These are phyloP conservation scores for Bothrops jararaca DNA, from an alignment of 2,113 vertebrate species.

Conservation along the genomic window DNA sequence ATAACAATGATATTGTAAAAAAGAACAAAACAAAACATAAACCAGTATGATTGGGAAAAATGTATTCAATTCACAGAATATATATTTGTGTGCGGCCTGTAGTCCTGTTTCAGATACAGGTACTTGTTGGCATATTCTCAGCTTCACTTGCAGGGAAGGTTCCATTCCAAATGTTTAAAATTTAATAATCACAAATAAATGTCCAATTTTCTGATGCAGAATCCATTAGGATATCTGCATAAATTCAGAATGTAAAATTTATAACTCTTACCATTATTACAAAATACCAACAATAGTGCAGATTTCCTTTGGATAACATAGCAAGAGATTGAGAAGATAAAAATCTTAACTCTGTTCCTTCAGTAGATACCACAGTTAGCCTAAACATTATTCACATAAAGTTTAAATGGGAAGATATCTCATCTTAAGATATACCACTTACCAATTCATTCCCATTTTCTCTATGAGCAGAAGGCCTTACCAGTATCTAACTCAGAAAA, in stretches of 20 bases:
- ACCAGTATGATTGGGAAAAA: background rate
- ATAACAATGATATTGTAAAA: background rate
- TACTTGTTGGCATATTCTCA: background rate
- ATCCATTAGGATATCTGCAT: background rate
- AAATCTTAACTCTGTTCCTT: background rate
- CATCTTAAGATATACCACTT: background rate
- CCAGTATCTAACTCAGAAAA: background rate
- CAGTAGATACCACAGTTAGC: background rate
- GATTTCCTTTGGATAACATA: background rate
- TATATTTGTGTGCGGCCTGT: background rate
- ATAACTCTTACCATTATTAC: background rate
- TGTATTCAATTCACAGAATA: background rate
- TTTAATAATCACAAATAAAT: constrained; percentile 10
- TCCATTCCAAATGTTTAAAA: constrained; percentile 6
- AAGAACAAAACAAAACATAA: background rate
- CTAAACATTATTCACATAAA: background rate
- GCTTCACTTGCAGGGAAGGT: background rate
- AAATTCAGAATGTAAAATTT: background rate
- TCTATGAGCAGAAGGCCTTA: background rate
- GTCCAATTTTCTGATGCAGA: background rate
- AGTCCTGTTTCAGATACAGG: background rate
- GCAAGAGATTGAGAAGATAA: background rate
- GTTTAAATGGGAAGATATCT: background rate
- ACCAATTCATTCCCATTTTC: background rate
- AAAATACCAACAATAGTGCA: background rate